Percentiles rank a stretch among this genome's conserved stretches.
These are phyloP conservation scores for Balaeniceps rex DNA, from an alignment of 2,113 vertebrate genomes.

Conservation along the genomic window DNA sequence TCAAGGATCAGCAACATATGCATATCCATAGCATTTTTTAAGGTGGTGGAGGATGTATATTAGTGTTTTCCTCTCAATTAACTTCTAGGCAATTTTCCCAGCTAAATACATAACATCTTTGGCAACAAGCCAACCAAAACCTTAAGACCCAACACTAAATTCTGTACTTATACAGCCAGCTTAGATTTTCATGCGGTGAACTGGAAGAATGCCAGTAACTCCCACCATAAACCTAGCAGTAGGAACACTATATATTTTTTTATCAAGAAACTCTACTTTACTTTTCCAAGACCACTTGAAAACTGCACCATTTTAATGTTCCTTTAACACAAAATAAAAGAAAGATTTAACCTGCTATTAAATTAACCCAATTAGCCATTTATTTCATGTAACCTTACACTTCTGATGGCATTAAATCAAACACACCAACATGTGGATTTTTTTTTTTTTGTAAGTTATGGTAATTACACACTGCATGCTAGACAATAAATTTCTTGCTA, in stretches of 20 bases:
- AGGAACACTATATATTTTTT: conserved; percentile 70
- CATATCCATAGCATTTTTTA: conserved; percentile 65
- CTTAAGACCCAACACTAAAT: conserved; percentile 80
- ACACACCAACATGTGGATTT: conserved; percentile 43
- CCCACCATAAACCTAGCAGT: conserved; percentile 76
- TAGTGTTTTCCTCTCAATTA: conserved; percentile 88
- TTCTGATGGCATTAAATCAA: conserved; percentile 70
- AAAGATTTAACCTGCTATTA: conserved; percentile 78
- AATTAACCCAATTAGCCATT: conserved; percentile 79
- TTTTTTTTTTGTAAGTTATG: conserved; percentile 54
- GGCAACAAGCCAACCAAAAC: conserved; percentile 79
- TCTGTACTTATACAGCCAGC: conserved; percentile 79
- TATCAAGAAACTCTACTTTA: conserved; percentile 75
- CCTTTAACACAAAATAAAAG: conserved; percentile 74
- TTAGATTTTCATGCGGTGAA: conserved; percentile 79
- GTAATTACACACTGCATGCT: conserved; percentile 55
- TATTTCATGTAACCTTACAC: conserved; percentile 71
- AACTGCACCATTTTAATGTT: conserved; percentile 71
- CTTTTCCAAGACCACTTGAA: conserved; percentile 73
- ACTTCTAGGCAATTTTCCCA: conserved; percentile 86
- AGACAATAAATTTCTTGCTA: conserved; percentile 59
- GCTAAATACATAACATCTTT: conserved; percentile 85
- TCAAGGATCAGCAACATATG: conserved; percentile 72
- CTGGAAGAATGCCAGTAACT: conserved; percentile 79
- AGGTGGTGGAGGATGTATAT: conserved; percentile 73